phyloP scores from a whole-genome alignment of 1,140 invertebrate species.

The Mylabris phalerata region DNA sequence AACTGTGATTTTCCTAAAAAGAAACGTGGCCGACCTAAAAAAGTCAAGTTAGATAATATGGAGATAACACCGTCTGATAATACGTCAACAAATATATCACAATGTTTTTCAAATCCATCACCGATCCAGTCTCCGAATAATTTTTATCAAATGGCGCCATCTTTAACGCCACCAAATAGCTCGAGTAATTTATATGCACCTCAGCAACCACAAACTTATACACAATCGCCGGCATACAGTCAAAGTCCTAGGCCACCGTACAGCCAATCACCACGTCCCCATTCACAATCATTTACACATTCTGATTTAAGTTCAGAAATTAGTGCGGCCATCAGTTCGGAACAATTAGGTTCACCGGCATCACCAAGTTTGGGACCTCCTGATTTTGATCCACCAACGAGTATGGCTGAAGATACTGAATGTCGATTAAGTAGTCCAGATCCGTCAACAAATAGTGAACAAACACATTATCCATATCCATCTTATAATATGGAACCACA shows the following conservation, averaged over 20 bases:
- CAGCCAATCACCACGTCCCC: constrained; percentile 52
- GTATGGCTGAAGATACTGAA: constrained; percentile 50
- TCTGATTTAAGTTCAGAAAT: constrained; percentile 71
- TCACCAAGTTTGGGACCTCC: constrained; percentile 64
- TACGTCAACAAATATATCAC: constrained; percentile 40
- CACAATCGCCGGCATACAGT: constrained; percentile 34
- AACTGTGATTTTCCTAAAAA: constrained; percentile 66
- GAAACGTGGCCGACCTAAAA: constrained; percentile 77
- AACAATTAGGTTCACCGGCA: constrained; percentile 54
- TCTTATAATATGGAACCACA: constrained; percentile 37
- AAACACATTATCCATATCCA: constrained; percentile 35
- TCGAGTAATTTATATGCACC: constrained; percentile 38
- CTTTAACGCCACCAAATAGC: constrained; percentile 37
- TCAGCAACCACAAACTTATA: constrained; percentile 40
- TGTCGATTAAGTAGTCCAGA: constrained; percentile 49
- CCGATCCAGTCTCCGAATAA: constrained; percentile 47
- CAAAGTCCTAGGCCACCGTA: constrained; percentile 45
- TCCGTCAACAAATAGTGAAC: constrained; percentile 38
- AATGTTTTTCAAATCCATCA: constrained; percentile 51
- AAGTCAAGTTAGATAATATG: constrained; percentile 55
- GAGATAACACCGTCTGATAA: constrained; percentile 29
- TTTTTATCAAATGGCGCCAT: constrained; percentile 40
- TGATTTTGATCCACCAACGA: constrained; percentile 68
- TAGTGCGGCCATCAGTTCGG: constrained; percentile 67
- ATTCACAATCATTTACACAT: constrained; percentile 59